These are phyloP conservation scores for Cryptotermes secundus DNA, from an alignment of 1,140 invertebrate genomes.

Conservation along the genomic window DNA sequence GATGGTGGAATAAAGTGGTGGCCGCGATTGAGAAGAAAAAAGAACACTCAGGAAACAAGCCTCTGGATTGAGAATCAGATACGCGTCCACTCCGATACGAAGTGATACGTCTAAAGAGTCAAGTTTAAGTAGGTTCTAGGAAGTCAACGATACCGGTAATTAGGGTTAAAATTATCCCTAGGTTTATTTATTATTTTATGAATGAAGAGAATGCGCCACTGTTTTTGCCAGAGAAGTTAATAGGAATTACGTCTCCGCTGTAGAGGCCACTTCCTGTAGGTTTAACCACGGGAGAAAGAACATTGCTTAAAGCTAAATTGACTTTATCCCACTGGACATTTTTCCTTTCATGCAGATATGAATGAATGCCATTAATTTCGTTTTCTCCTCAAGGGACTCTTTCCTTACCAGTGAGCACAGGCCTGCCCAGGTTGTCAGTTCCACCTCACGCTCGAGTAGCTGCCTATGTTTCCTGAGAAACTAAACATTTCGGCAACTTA, in stretches of 20 bases:
- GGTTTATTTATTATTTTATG: neutral
- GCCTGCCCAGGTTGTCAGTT: neutral
- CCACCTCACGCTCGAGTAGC: neutral
- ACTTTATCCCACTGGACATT: neutral
- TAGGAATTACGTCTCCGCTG: neutral
- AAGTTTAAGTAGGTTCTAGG: too few relatives aligned
- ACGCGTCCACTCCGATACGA: too few relatives aligned
- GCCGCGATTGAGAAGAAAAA: too few relatives aligned
- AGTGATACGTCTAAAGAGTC: too few relatives aligned
- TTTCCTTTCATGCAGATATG: neutral
- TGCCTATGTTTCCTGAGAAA: neutral
- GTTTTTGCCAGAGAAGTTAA: neutral
- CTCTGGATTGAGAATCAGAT: too few relatives aligned
- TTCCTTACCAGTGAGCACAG: neutral
- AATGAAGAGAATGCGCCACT: neutral
- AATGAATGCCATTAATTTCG: neutral
- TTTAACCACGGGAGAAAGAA: neutral
- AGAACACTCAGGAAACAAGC: too few relatives aligned
- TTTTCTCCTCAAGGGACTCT: neutral
- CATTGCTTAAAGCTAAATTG: neutral
- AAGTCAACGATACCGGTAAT: too few relatives aligned
- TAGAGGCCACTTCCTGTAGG: neutral
- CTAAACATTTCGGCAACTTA: neutral
- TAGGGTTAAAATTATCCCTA: too few relatives aligned
- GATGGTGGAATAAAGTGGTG: too few relatives aligned